Percentiles rank a stretch among this genome's conserved stretches.
Evolutionary conservation across 2,113 vertebrate genomes (phyloP).

Genomic region (Dipodomys spectabilis): DNA sequence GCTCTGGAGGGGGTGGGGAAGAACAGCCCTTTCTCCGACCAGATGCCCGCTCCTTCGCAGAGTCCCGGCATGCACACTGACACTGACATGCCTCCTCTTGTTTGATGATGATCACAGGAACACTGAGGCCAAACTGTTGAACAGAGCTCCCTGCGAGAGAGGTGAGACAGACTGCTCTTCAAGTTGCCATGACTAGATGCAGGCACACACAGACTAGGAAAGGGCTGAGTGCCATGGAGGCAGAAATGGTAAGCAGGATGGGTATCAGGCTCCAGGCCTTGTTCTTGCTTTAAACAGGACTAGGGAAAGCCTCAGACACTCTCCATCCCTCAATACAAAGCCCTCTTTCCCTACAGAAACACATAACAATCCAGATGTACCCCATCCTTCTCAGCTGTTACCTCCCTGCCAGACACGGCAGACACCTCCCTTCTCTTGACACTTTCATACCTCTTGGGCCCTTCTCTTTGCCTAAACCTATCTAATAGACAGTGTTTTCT

Average conservation of each 20-base stretch:
- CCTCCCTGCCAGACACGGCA: neutral
- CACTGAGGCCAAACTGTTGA: constrained; percentile 98
- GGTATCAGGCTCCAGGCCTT: neutral
- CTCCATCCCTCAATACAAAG: neutral
- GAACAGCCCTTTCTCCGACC: constrained; percentile 87
- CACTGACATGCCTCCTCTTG: constrained; percentile 99
- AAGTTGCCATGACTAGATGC: constrained; percentile 46
- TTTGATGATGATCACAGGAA: constrained; percentile 99
- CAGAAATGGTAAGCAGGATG: neutral
- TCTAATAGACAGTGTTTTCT: neutral
- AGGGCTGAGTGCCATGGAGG: neutral
- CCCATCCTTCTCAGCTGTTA: neutral
- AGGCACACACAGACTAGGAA: neutral
- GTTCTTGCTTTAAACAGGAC: neutral
- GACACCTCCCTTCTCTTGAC: neutral
- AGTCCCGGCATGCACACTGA: constrained; percentile 97
- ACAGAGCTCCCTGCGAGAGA: constrained; percentile 93
- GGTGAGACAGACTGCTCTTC: constrained; percentile 71
- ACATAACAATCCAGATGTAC: neutral
- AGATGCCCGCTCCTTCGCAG: constrained; percentile 77
- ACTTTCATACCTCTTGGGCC: neutral
- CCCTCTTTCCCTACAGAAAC: constrained; percentile 1
- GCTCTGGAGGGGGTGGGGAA: constrained; percentile 74
- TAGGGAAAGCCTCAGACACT: neutral
- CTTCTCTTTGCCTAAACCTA: neutral